A percentile compares a stretch with the other conserved stretches of the same genome.
These are phyloP conservation scores for Siniperca obscura DNA, from an alignment of 2,797 vertebrate species.

Conservation along the genomic window DNA sequence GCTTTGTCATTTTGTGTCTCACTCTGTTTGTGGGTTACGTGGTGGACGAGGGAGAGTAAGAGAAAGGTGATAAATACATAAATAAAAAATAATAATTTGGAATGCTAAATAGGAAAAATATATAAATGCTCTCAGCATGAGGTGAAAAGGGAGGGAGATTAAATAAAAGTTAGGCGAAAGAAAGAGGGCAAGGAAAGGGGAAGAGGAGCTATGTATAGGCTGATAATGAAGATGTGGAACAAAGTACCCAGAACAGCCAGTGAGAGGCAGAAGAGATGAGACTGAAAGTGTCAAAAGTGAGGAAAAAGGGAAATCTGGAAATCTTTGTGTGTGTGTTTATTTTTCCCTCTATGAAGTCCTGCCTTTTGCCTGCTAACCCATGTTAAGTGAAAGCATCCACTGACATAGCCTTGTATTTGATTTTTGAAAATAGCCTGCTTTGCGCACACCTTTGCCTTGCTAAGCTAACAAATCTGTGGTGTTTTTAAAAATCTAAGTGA, in stretches of 20 bases:
- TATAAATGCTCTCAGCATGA: constrained; percentile 60
- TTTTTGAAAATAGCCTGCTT: background rate
- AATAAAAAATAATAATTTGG: constrained; percentile 29
- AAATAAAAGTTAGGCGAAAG: constrained; percentile 30
- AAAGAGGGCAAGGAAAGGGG: constrained; percentile 32
- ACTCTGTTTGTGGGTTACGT: constrained; percentile 19
- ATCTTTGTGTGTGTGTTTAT: background rate
- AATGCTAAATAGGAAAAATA: constrained; percentile 54
- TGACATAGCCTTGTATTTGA: background rate
- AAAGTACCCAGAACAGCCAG: constrained; percentile 36
- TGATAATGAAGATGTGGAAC: constrained; percentile 40
- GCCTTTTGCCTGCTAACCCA: constrained; percentile 25
- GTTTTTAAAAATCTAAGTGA: background rate
- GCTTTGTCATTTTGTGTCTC: constrained; percentile 26
- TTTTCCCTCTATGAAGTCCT: background rate
- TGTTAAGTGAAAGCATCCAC: background rate
- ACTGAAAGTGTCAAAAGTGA: background rate
- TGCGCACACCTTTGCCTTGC: background rate
- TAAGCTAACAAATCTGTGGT: background rate
- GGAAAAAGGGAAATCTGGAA: background rate
- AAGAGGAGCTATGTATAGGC: constrained; percentile 31
- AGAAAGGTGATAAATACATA: constrained; percentile 55
- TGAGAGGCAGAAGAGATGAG: constrained; percentile 25
- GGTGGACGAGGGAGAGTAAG: constrained; percentile 22
- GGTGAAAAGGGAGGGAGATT: constrained; percentile 30